phyloP scores from a whole-genome alignment of 1,140 invertebrate species.

The Lysiphlebus fabarum region DNA sequence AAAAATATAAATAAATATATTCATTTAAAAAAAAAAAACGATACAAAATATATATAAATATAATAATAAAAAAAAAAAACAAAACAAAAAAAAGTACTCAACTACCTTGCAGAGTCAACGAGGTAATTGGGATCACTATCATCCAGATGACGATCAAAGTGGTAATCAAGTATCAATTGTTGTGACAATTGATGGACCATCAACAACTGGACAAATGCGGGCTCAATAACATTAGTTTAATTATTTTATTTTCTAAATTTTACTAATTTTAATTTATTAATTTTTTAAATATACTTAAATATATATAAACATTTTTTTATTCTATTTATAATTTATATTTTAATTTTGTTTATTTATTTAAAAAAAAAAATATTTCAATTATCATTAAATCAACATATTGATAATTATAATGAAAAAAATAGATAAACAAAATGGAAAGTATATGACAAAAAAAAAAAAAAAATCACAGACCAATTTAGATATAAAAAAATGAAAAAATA shows the following conservation, averaged over 20 bases:
- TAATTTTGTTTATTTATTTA: slow-evolving; percentile 1
- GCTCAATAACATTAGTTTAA: slow-evolving; percentile 14
- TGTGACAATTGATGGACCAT: slow-evolving; percentile 23
- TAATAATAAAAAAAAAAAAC: neutral
- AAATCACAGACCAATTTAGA: too few species aligned
- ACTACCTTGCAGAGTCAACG: slow-evolving; percentile 24
- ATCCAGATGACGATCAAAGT: slow-evolving; percentile 15
- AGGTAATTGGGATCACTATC: slow-evolving; percentile 25
- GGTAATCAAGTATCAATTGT: slow-evolving; percentile 22
- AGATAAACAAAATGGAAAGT: slow-evolving; percentile 4
- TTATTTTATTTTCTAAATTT: too few species aligned
- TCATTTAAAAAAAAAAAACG: slow-evolving; percentile 5
- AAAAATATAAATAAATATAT: slow-evolving; percentile 4
- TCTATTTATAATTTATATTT: slow-evolving; percentile 3
- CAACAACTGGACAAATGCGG: slow-evolving; percentile 21
- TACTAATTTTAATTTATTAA: neutral
- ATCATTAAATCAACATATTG: neutral
- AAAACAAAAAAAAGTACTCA: neutral
- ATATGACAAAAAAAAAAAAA: too few species aligned
- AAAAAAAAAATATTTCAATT: neutral
- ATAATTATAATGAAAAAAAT: neutral
- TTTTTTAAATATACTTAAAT: neutral
- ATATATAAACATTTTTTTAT: neutral
- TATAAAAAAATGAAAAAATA: slow-evolving; percentile 12
- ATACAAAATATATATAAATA: neutral